These are phyloP conservation scores for Belgica antarctica DNA, from an alignment of 2,888 invertebrate genomes.

Conservation along the genomic window DNA sequence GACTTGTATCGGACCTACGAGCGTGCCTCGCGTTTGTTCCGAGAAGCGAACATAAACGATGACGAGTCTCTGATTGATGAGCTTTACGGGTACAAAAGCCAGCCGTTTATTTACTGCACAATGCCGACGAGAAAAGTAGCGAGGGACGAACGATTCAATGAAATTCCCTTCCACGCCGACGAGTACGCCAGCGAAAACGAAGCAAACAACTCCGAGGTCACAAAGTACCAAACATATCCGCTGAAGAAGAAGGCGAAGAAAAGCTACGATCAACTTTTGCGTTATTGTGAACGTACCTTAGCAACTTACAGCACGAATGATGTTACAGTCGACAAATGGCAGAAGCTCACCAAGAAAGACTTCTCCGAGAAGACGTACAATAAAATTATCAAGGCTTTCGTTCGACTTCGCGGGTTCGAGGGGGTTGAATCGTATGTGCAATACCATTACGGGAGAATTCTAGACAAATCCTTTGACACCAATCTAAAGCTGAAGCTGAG, in stretches of 20 bases:
- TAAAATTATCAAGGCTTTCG: constrained; percentile 36
- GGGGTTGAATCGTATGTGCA: constrained; percentile 18
- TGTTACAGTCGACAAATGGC: constrained; percentile 22
- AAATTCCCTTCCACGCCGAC: neutral
- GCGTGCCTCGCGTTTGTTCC: neutral
- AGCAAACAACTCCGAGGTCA: constrained; percentile 4
- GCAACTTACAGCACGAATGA: constrained; percentile 31
- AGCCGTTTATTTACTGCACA: constrained; percentile 19
- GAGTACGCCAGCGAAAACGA: neutral
- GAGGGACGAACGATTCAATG: neutral
- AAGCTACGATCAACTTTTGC: constrained; percentile 22
- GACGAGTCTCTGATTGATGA: constrained; percentile 36
- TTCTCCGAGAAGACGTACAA: constrained; percentile 34
- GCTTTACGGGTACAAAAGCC: constrained; percentile 23
- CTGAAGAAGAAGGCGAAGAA: constrained; percentile 14
- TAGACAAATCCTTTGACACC: constrained; percentile 41
- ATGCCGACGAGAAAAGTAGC: constrained; percentile 20
- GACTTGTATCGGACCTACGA: constrained; percentile 16
- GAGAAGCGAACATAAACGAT: neutral
- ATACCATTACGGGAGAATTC: constrained; percentile 37
- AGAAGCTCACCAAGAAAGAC: neutral
- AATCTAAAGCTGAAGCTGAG: constrained; percentile 8
- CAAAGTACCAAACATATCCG: constrained; percentile 42
- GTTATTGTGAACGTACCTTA: constrained; percentile 30
- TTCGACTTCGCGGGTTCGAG: constrained; percentile 20